A percentile compares a stretch with the other conserved stretches of the same genome.
These are phyloP conservation scores for Melanerpes formicivorus DNA, from an alignment of 2,113 vertebrate species.

Conservation along the genomic window DNA sequence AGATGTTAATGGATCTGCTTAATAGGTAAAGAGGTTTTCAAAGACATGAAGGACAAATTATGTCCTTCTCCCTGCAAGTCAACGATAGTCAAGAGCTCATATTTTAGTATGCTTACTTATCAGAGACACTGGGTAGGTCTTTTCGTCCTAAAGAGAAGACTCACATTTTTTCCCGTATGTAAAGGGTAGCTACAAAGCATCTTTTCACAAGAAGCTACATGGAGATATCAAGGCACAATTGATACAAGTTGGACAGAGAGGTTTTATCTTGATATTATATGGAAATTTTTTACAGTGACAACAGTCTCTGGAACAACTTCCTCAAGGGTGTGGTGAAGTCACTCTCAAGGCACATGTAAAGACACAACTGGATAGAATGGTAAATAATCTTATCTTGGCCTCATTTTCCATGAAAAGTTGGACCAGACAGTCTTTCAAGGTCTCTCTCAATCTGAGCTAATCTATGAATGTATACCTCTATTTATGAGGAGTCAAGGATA, in stretches of 20 bases:
- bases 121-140: rapidly evolving
- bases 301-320: background rate
- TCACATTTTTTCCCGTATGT: background rate
- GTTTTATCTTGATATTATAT: background rate
- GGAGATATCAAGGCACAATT: background rate
- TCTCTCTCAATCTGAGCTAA: background rate
- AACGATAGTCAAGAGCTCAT: background rate
- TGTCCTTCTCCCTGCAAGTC: background rate
- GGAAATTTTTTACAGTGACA: background rate
- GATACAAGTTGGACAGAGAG: background rate
- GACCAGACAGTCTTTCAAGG: background rate
- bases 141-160: background rate
- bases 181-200: background rate
- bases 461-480: background rate
- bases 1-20: background rate
- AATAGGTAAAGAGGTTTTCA: background rate
- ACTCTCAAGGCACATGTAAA: background rate
- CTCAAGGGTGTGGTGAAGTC: background rate
- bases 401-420: background rate
- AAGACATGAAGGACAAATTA: background rate
- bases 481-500: background rate
- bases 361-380: background rate
- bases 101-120: background rate
- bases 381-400: background rate
- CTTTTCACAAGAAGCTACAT: background rate